Evolutionary conservation across 2,797 vertebrate genomes (phyloP), one percentile per base, ranked within the genome.

Genomic region (Cynopterus sphinx): DNA sequence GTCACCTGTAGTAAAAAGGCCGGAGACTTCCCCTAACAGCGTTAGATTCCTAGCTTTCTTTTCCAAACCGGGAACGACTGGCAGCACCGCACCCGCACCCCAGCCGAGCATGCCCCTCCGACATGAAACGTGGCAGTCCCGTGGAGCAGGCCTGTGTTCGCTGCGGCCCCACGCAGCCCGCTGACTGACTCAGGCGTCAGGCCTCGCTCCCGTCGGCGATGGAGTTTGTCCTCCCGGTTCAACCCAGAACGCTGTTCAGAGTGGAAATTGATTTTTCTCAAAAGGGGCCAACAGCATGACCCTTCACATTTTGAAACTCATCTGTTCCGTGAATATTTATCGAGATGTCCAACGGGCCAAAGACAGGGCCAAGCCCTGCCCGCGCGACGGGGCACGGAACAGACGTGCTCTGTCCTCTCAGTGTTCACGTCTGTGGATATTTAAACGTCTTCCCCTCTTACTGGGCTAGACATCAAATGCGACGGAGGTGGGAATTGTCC

Each of bases 231-330:
- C 57, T 59, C 61, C 73, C 22, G 6, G 70, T 26, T 73, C 46
- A 68, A 53, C 67, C 77, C 43, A 57, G 87, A 33, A 87, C 43
- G 43, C 87, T 73, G 12, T 61, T 68, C 36, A 41, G 63, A 71
- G 57, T 24, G 28, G 19, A 79, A 67, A 46, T 92, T 75, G 68
- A 57, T 93, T 94, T 94, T 59, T 46, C 17, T 78, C 57, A 33
- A 92, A 95, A 63, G 43, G 89, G 84, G 59, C 59, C 70, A 13
- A 63, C 94, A 82, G 39, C 53, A 21, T 77, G 33, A 41, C 65
- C 12, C 39, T 75, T 86, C 57, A 1, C 57, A n/a, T 49, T 68
- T 90, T 81, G 84, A 94, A 96, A 82, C 51, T 65, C 68, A 73
- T 65, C 75, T 49, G 31, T 39, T 94, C 33, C 3, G 33, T 78